Percentiles rank a stretch among this genome's conserved stretches.
These are phyloP conservation scores for Heliangelus exortis DNA, from an alignment of 2,797 vertebrate genomes.

Conservation along the genomic window DNA sequence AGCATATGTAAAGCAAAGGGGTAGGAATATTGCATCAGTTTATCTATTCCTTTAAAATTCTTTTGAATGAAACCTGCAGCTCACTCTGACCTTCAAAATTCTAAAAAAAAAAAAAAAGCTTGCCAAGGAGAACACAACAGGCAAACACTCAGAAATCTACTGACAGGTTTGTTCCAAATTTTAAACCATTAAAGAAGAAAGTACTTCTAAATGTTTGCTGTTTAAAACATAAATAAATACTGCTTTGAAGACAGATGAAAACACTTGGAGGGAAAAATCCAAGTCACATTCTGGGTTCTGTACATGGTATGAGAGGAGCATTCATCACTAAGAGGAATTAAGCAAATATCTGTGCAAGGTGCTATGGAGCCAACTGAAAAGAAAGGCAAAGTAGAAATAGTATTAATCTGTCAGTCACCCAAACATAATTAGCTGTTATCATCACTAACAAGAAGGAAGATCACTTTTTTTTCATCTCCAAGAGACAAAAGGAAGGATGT, in stretches of 20 bases:
- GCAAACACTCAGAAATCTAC: not conserved
- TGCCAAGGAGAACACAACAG: constrained; percentile 27
- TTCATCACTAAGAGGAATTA: not conserved
- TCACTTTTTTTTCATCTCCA: not conserved
- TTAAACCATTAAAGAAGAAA: not conserved
- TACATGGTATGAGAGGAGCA: not conserved
- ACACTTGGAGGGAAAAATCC: not conserved
- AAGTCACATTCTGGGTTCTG: not conserved
- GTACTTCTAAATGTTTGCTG: not conserved
- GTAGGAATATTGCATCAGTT: constrained; percentile 77
- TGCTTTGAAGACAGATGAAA: not conserved
- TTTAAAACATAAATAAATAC: not conserved
- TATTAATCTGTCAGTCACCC: not conserved
- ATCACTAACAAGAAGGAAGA: not conserved
- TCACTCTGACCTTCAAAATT: constrained; percentile 67
- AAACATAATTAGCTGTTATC: constrained; percentile 19
- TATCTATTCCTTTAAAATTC: constrained; percentile 68
- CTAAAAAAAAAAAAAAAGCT: not conserved
- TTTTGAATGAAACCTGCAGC: constrained; percentile 71
- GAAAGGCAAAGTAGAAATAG: not conserved
- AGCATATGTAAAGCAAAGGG: constrained; percentile 82
- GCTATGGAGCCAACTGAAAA: not conserved
- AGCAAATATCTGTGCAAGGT: not conserved
- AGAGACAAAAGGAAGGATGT: not conserved
- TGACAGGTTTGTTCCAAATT: not conserved